phyloP scores from a whole-genome alignment of 1,140 invertebrate genomes.

The Camponotus pennsylvanicus region DNA sequence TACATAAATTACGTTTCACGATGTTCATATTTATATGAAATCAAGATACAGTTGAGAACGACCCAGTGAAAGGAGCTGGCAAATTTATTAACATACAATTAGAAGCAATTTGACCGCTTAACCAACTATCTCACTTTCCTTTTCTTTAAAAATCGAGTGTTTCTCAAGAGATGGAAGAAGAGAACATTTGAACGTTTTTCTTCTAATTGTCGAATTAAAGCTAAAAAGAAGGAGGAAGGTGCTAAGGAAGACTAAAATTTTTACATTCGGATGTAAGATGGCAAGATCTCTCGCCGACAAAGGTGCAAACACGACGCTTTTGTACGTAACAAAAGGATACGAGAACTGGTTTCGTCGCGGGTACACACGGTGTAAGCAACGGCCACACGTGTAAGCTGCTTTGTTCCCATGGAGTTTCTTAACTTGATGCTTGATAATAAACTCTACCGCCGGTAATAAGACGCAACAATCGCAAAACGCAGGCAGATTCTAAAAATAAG shows the following conservation, averaged over 20 bases:
- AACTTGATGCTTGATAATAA: constrained; percentile 43
- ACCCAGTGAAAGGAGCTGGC: constrained; percentile 64
- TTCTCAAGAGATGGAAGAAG: neutral
- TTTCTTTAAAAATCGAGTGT: constrained; percentile 12
- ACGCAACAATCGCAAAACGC: constrained; percentile 38
- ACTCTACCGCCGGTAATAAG: constrained; percentile 16
- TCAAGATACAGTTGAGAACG: constrained; percentile 46
- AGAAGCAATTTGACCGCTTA: constrained; percentile 37
- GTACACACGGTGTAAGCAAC: constrained; percentile 23
- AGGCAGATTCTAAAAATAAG: constrained; percentile 46
- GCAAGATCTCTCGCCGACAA: constrained; percentile 29
- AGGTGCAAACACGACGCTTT: constrained; percentile 36
- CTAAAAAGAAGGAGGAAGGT: neutral
- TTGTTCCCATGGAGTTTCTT: constrained; percentile 59
- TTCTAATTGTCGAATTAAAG: neutral
- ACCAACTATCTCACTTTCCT: constrained; percentile 28
- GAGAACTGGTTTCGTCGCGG: constrained; percentile 46
- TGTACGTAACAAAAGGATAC: constrained; percentile 46
- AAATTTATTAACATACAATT: constrained; percentile 60
- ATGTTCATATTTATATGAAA: constrained; percentile 9
- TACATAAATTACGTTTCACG: constrained; percentile 44
- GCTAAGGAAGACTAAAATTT: neutral
- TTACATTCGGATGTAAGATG: constrained; percentile 6
- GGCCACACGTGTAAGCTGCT: constrained; percentile 36
- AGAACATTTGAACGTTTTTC: neutral